phyloP scores from a whole-genome alignment of 2,888 invertebrate species.

The Pollenia griseotomentosa region DNA sequence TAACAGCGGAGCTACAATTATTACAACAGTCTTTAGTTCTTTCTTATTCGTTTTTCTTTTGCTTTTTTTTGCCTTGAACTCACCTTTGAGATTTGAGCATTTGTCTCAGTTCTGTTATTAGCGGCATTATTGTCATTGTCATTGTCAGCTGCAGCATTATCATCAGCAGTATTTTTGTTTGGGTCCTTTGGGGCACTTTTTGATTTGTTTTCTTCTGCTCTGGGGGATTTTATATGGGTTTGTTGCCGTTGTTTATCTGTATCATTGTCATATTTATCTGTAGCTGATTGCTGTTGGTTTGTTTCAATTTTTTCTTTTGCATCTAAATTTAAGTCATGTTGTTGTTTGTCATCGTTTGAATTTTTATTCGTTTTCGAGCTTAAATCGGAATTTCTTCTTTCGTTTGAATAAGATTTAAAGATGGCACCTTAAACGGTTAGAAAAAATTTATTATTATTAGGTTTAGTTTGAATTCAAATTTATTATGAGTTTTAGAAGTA shows the following conservation, averaged over 20 bases:
- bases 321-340: constrained; percentile 76
- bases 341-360: constrained; percentile 66
- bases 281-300: constrained; percentile 62
- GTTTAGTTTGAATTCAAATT: neutral
- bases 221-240: constrained; percentile 65
- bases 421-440: constrained; percentile 66
- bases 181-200: constrained; percentile 48
- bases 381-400: constrained; percentile 82
- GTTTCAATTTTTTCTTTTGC: constrained; percentile 63
- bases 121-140: constrained; percentile 25
- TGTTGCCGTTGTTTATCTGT: constrained; percentile 31
- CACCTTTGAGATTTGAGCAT: constrained; percentile 72
- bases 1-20: no score
- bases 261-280: constrained; percentile 48
- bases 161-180: constrained; percentile 55
- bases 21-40: neutral
- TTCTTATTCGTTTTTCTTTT: neutral
- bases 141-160: constrained; percentile 36
- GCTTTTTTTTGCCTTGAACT: constrained; percentile 8
- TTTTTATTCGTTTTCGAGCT: constrained; percentile 77
- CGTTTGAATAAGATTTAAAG: constrained; percentile 74
- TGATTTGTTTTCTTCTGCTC: constrained; percentile 48
- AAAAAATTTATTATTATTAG: neutral
- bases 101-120: constrained; percentile 60
- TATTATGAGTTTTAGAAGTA: no score